phyloP scores from a whole-genome alignment of 2,113 vertebrate genomes.

The Megaptera novaeangliae region DNA sequence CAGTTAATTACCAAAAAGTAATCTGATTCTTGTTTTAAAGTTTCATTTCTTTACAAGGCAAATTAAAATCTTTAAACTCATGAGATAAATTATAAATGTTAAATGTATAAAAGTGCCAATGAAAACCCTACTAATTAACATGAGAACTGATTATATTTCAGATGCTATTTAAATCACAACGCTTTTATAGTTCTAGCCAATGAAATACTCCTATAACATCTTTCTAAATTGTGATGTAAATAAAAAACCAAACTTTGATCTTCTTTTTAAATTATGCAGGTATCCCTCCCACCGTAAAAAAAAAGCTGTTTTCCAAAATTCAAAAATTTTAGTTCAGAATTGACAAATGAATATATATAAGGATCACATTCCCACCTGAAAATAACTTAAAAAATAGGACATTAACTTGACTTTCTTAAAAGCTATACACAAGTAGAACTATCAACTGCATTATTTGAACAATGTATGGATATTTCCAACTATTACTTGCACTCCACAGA shows the following conservation, averaged over 20 bases:
- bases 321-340: background rate
- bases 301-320: background rate
- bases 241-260: background rate
- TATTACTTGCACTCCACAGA: background rate
- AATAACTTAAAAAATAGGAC: background rate
- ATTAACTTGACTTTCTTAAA: background rate
- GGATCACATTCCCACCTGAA: background rate
- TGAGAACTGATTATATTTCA: slow-evolving; percentile 6
- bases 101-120: slow-evolving; percentile 24
- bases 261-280: background rate
- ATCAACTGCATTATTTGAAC: background rate
- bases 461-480: background rate
- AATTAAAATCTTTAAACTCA: slow-evolving; percentile 29
- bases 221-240: background rate
- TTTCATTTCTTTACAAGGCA: slow-evolving; percentile 5
- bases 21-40: background rate
- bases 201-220: background rate
- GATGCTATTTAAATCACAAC: background rate
- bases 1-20: background rate
- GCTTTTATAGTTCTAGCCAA: background rate
- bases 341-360: background rate
- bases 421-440: background rate
- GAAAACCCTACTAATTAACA: slow-evolving; percentile 9
- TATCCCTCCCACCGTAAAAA: background rate
- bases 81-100: slow-evolving; percentile 22